These are phyloP conservation scores for Hartigia nigra DNA, from an alignment of 2,888 invertebrate species.

Conservation along the genomic window DNA sequence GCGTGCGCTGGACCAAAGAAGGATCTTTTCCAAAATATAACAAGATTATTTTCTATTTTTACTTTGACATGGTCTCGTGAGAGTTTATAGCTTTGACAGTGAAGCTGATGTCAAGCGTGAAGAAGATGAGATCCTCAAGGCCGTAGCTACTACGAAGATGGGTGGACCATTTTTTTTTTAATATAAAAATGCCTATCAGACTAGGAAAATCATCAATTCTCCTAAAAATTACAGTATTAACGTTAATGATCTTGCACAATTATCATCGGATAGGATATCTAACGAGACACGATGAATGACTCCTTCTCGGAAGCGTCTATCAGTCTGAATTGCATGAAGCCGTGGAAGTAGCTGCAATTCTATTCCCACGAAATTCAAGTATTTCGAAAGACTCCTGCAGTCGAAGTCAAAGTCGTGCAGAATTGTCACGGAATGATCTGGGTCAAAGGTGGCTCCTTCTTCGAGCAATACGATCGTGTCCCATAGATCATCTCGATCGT, in stretches of 20 bases:
- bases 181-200: no score
- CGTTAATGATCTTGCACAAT: no score
- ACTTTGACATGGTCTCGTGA: not conserved
- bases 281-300: no score
- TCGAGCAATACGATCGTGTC: slow-evolving; percentile 39
- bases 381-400: not conserved
- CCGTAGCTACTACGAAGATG: no score
- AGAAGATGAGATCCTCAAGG: not conserved
- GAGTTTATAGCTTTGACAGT: not conserved
- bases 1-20: not conserved
- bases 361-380: no score
- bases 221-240: no score
- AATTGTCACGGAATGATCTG: slow-evolving; percentile 38
- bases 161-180: no score
- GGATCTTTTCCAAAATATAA: not conserved
- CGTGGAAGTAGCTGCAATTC: no score
- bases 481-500: slow-evolving; percentile 49
- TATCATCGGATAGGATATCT: no score
- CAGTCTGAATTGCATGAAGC: no score
- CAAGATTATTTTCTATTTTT: not conserved
- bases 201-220: no score
- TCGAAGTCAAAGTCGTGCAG: slow-evolving; percentile 35
- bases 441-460: slow-evolving; percentile 40
- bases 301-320: no score
- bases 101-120: not conserved